Base-by-base conservation (phyloP, 2,113 vertebrate species). In the Nipponia nippon region DNA sequence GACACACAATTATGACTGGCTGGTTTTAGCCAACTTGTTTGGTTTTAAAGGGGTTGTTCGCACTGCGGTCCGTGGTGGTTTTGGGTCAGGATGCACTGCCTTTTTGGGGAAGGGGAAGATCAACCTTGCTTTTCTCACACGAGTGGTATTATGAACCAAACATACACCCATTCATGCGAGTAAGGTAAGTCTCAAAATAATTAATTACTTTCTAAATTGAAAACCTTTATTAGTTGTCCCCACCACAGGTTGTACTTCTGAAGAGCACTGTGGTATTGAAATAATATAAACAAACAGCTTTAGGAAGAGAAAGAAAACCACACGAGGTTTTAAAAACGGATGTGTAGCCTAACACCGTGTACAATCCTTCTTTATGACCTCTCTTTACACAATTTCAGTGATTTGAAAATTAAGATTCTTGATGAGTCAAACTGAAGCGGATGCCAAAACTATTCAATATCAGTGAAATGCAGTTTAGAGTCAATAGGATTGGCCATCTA, bases 401-500 rank as follows among this genome's bases (percentile, higher is more conserved):
- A 97, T 98, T 97, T 96, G 80, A 88, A 94, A 97, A 95, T 96
- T 87, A 89, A 97, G 94, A 97, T 96, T 97, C 96, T 85, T 84
- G 69, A 95, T 96, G 88, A 98, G 84, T 96, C 95, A 96, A 96
- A 95, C 72, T 92, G 91, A 97, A 97, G 93, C 2, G 6, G 97
- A 97, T 98, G 97, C 94, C 95, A 96, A 97, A 97, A 95, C 97
- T 96, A 97, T 98, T 97, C 95, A 97, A 89, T 98, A 97, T 98
- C 96, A 96, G 89, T 93, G 96, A 98, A 97, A 97, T 82, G 87
- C 84, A 97, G 92, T 96, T 95, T 95, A 91, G 95, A 97, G 97
- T 97, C 97, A 97, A 83, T 91, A 97, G 96, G 96, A 98, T 98
- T 97, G 98, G 97, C 97, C 98, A 83, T 98, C 98, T 98, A 98